Conservation (phyloP, 2,797 vertebrate species). For the Epinephelus awoara region DNA sequence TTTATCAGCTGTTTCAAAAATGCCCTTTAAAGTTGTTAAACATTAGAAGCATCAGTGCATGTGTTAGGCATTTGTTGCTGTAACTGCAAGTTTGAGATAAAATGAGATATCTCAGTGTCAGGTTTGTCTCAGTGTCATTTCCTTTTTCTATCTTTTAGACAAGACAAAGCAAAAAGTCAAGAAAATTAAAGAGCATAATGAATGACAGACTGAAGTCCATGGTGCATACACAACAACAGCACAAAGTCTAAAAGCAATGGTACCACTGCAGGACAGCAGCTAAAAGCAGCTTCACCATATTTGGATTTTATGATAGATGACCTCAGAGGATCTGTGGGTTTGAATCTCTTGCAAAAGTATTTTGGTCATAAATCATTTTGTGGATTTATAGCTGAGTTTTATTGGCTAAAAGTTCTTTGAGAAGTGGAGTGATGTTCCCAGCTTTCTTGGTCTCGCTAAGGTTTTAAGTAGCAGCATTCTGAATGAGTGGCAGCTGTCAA, state of each 20-base stretch:
- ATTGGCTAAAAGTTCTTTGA: background rate
- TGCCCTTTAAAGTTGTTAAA: background rate
- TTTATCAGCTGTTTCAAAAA: slow-evolving; percentile 4
- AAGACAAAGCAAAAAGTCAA: background rate
- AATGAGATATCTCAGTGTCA: slow-evolving; percentile 7
- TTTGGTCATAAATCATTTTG: background rate
- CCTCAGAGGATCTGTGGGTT: background rate
- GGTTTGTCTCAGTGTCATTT: slow-evolving; percentile 11
- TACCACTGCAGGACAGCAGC: background rate
- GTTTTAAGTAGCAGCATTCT: slow-evolving; percentile 8
- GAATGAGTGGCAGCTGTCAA: slow-evolving; percentile 23
- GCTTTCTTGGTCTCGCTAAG: background rate
- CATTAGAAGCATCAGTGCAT: background rate
- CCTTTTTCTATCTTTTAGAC: background rate
- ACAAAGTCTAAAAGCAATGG: background rate
- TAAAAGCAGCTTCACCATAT: slow-evolving; percentile 36
- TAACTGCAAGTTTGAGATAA: slow-evolving; percentile 11
- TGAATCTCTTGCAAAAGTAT: background rate
- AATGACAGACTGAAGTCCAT: background rate
- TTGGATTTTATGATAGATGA: slow-evolving; percentile 4
- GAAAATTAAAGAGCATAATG: background rate
- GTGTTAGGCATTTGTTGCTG: slow-evolving; percentile 4
- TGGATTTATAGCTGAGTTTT: background rate
- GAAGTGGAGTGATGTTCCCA: background rate
- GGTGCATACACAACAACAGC: background rate